phyloP scores from a whole-genome alignment of 2,888 invertebrate genomes.

The Leptopilina syphax region DNA sequence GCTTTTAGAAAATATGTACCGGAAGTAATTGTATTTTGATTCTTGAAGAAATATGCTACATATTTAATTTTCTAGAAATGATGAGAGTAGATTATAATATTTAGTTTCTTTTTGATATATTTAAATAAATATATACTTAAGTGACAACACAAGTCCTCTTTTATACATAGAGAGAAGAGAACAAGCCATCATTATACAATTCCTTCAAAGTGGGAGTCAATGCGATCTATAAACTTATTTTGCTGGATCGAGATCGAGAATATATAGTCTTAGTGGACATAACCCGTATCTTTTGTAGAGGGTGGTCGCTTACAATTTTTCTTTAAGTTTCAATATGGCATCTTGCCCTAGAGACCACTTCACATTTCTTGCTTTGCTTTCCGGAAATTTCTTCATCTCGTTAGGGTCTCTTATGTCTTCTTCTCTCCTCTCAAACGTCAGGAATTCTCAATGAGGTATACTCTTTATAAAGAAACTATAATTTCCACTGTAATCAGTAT shows the following conservation, averaged over 20 bases:
- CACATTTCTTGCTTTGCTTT: constrained; percentile 34
- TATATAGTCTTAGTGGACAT: constrained; percentile 42
- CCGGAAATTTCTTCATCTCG: constrained; percentile 34
- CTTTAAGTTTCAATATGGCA: constrained; percentile 50
- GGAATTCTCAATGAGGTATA: background rate
- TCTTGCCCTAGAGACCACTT: constrained; percentile 29
- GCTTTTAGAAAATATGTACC: too few relatives aligned
- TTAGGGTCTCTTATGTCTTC: constrained; percentile 23
- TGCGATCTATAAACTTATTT: constrained; percentile 33
- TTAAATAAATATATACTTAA: background rate
- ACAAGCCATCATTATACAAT: constrained; percentile 51
- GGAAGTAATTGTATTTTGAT: too few relatives aligned
- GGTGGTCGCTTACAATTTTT: constrained; percentile 54
- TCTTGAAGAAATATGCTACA: too few relatives aligned
- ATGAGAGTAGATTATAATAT: too few relatives aligned
- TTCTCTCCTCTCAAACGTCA: constrained; percentile 5
- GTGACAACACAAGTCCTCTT: background rate
- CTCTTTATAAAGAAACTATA: background rate
- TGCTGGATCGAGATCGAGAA: constrained; percentile 51
- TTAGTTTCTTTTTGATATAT: too few relatives aligned
- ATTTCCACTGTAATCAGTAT: too few relatives aligned
- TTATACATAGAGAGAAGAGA: background rate
- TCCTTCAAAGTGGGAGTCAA: constrained; percentile 51
- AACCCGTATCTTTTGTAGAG: constrained; percentile 51
- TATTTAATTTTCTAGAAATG: too few relatives aligned